Evolutionary conservation across 2,797 vertebrate genomes (phyloP), one percentile per base, ranked within the genome.

Genomic region (Chaetodon trifasciatus): DNA sequence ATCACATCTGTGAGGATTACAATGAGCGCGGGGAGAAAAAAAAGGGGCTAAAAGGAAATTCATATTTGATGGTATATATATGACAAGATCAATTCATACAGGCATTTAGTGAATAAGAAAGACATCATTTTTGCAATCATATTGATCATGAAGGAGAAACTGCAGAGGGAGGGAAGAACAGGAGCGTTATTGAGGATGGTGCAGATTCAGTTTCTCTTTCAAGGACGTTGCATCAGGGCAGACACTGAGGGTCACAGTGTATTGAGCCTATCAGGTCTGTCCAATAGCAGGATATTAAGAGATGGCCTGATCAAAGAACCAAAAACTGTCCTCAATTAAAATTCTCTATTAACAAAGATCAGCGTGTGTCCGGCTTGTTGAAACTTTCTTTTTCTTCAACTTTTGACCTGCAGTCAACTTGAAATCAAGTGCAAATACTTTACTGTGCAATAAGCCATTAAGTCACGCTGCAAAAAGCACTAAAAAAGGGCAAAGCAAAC

Each of bases 171-270:
- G 65, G 74, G 74, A 23, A 5, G 76, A 72, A 61, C 23, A 52
- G 58, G 42, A 35, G 58, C 61, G 15, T 78, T 49, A 55, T 24
- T 58, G 58, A n/a, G 57, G 76, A 79, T 66, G 80, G 40, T n/a
- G 55, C 15, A 47, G 78, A 88, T 88, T 91, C 57, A 44, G 80
- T 85, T 76, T 85, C 84, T 74, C 74, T 85, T 40, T 87, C 88
- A 86, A 91, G 89, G 89, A 82, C 84, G 32, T 23, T 70, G 69
- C 65, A 77, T 75, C 17, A 42, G 80, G 32, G 64, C 53, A 62
- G 73, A 78, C 47, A 28, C 68, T 70, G 9, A 16, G 78, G 78
- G 84, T 85, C 76, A 78, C 47, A 24, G 73, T 15, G 71, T 61
- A 52, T 55, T 46, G 86, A 91, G 80, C 81, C 72, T 35, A 75